Evolutionary conservation across 2,113 vertebrate species (phyloP).

Genomic region (Plecotus auritus): DNA sequence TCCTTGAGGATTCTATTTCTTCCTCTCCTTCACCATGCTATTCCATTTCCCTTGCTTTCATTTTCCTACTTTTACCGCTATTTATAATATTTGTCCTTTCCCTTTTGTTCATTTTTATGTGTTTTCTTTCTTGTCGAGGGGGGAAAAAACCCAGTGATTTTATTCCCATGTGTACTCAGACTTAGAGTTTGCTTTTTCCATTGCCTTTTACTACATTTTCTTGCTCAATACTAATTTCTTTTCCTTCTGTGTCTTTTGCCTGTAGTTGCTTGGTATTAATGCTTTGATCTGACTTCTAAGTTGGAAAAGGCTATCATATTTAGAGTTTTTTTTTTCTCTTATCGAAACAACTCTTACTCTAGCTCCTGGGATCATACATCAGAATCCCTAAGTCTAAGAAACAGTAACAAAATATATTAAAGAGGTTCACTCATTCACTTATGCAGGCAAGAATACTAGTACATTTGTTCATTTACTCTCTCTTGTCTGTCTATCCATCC

Average conservation of each 20-base stretch:
- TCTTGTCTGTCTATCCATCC: neutral
- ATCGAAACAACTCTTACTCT: neutral
- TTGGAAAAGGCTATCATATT: neutral
- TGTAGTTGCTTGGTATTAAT: neutral
- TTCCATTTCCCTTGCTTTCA: constrained; percentile 44
- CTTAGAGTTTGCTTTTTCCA: neutral
- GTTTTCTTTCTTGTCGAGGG: constrained; percentile 12
- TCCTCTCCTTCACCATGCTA: neutral
- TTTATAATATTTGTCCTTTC: constrained; percentile 55
- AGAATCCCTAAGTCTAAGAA: neutral
- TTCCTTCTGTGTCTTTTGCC: neutral
- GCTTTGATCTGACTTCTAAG: neutral
- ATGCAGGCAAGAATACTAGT: neutral
- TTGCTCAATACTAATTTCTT: neutral
- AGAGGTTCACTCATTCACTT: neutral
- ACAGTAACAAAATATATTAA: neutral
- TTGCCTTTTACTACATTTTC: constrained; percentile 20
- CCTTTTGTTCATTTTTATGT: constrained; percentile 47
- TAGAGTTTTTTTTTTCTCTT: neutral
- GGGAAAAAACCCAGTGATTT: neutral
- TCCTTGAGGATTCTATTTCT: constrained; percentile 56
- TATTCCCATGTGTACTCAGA: constrained; percentile 31
- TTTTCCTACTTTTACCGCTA: neutral
- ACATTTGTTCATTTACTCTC: neutral
- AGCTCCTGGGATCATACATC: neutral